These are phyloP conservation scores for Ptilonorhynchus violaceus DNA, from an alignment of 2,113 vertebrate species.

Conservation along the genomic window DNA sequence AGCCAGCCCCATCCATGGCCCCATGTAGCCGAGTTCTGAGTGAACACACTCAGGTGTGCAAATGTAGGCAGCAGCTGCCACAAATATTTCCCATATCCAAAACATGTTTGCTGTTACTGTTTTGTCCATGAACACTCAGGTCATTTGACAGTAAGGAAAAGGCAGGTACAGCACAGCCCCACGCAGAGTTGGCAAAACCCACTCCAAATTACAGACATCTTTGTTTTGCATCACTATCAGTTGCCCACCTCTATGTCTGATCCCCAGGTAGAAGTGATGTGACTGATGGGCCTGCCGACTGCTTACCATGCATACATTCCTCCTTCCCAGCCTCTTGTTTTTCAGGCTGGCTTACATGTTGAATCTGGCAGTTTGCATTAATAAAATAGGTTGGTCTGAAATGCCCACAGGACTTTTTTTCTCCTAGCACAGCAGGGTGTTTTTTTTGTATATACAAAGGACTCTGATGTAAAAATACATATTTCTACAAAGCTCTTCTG, in stretches of 20 bases:
- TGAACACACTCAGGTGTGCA: neutral
- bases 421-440: neutral
- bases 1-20: neutral
- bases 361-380: neutral
- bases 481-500: neutral
- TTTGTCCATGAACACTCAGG: neutral
- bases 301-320: neutral
- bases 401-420: conserved; percentile 2
- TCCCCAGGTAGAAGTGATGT: neutral
- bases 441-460: neutral
- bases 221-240: neutral
- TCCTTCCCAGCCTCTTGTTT: neutral
- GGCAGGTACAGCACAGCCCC: neutral
- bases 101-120: neutral
- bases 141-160: neutral
- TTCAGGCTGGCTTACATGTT: neutral
- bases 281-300: neutral
- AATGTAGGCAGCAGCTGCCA: neutral
- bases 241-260: neutral
- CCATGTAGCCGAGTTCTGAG: accelerated
- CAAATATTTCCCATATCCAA: neutral
- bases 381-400: conserved; percentile 15
- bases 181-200: neutral
- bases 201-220: neutral
- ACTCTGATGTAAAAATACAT: conserved; percentile 1